These are phyloP conservation scores for Trimorus sp. DNA, from an alignment of 2,888 invertebrate genomes.

Conservation along the genomic window DNA sequence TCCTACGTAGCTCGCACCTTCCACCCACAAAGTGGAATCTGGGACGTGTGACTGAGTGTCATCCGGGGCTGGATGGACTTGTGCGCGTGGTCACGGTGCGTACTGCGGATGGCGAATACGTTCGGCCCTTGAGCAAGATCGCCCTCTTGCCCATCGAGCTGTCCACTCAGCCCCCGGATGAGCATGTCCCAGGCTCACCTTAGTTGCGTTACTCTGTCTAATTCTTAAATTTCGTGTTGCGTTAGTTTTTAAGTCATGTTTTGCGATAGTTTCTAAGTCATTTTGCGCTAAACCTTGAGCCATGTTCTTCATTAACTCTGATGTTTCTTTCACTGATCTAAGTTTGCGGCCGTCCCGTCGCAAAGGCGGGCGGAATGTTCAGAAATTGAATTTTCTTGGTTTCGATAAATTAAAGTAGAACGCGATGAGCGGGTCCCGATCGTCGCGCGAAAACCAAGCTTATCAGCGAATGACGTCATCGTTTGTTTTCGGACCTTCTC, in stretches of 20 bases:
- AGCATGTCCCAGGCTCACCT: no score
- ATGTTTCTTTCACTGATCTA: neutral
- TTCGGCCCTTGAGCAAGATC: neutral
- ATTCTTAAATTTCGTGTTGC: no score
- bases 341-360: neutral
- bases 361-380: conserved; percentile 2
- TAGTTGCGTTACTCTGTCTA: no score
- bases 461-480: no score
- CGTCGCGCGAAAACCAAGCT: no score
- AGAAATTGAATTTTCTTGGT: no score
- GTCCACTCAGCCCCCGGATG: no score
- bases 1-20: neutral
- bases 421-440: no score
- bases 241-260: no score
- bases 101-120: neutral
- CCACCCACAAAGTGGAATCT: conserved; percentile 16
- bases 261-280: no score
- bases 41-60: neutral
- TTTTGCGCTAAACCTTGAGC: neutral
- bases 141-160: neutral
- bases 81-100: conserved; percentile 1
- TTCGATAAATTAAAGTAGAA: no score
- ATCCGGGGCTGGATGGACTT: conserved; percentile 1
- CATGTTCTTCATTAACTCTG: neutral
- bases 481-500: no score